A percentile compares a stretch with the other conserved stretches of the same genome.
Evolutionary conservation across 1,140 invertebrate genomes (phyloP).

Genomic region (Bombus pascuorum): DNA sequence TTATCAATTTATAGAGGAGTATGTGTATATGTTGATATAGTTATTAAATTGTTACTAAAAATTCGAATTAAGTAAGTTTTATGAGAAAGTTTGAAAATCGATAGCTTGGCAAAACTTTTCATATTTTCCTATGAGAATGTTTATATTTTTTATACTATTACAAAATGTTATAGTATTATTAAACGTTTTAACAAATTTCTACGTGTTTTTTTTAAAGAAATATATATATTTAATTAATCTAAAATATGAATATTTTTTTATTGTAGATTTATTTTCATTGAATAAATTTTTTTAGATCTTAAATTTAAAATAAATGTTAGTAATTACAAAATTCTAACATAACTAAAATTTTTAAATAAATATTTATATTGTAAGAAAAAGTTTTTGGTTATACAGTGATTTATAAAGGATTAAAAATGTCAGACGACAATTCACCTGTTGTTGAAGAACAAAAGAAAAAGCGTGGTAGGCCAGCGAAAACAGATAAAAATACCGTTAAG

Average conservation of each 20-base stretch:
- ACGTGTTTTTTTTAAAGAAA: background rate
- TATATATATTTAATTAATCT: background rate
- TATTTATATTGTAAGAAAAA: conserved; percentile 1
- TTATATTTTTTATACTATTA: background rate
- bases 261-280: background rate
- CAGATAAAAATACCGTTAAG: conserved; percentile 77
- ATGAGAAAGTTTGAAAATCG: conserved; percentile 15
- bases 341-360: background rate
- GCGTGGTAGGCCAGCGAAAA: conserved; percentile 79
- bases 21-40: background rate
- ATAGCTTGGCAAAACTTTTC: conserved; percentile 11
- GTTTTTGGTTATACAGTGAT: conserved; percentile 45
- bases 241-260: background rate
- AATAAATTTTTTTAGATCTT: too few species aligned
- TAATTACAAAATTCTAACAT: background rate
- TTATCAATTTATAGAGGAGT: background rate
- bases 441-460: conserved; percentile 82
- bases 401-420: conserved; percentile 73
- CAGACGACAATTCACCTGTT: conserved; percentile 81
- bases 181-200: background rate
- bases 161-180: background rate
- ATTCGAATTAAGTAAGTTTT: conserved; percentile 12
- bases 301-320: background rate
- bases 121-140: background rate
- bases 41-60: background rate